Conservation (phyloP, 2,797 vertebrate species). For the Hozukius guyotensis region DNA sequence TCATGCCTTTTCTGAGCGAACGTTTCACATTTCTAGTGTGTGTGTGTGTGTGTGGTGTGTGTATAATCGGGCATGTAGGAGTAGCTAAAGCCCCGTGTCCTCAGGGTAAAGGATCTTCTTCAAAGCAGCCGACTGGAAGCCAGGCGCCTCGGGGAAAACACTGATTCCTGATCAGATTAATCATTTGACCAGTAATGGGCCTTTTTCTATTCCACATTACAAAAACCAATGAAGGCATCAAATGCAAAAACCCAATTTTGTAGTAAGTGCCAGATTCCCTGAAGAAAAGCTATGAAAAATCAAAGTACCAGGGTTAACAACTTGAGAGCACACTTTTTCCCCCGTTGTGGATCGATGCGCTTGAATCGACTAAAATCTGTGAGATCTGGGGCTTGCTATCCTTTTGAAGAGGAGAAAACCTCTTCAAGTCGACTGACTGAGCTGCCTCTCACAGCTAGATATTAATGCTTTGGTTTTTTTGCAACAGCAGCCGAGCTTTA, state of each 20-base stretch:
- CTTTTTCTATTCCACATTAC: slow-evolving; percentile 64
- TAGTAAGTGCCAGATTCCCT: slow-evolving; percentile 63
- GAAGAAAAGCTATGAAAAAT: slow-evolving; percentile 67
- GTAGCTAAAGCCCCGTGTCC: slow-evolving; percentile 79
- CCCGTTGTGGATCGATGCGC: slow-evolving; percentile 74
- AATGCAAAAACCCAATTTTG: slow-evolving; percentile 66
- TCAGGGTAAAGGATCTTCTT: slow-evolving; percentile 84
- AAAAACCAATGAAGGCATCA: slow-evolving; percentile 64
- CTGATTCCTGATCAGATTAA: slow-evolving; percentile 80
- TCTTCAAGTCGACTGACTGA: slow-evolving; percentile 74
- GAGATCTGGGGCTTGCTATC: slow-evolving; percentile 79
- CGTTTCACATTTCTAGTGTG: slow-evolving; percentile 31
- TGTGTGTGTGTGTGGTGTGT: slow-evolving; percentile 26
- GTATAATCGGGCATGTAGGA: slow-evolving; percentile 68
- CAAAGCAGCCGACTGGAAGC: slow-evolving; percentile 84
- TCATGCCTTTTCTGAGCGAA: slow-evolving; percentile 28
- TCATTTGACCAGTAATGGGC: slow-evolving; percentile 78
- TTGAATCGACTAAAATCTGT: slow-evolving; percentile 81
- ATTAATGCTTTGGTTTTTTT: slow-evolving; percentile 77
- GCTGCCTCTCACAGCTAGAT: slow-evolving; percentile 77
- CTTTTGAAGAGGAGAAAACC: slow-evolving; percentile 85
- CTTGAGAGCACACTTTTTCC: slow-evolving; percentile 52
- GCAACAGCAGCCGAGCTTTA: slow-evolving; percentile 76
- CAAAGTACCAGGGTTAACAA: slow-evolving; percentile 73
- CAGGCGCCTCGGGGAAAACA: slow-evolving; percentile 70